These are phyloP conservation scores for Dioctria linearis DNA, from an alignment of 2,888 invertebrate species.

Conservation along the genomic window DNA sequence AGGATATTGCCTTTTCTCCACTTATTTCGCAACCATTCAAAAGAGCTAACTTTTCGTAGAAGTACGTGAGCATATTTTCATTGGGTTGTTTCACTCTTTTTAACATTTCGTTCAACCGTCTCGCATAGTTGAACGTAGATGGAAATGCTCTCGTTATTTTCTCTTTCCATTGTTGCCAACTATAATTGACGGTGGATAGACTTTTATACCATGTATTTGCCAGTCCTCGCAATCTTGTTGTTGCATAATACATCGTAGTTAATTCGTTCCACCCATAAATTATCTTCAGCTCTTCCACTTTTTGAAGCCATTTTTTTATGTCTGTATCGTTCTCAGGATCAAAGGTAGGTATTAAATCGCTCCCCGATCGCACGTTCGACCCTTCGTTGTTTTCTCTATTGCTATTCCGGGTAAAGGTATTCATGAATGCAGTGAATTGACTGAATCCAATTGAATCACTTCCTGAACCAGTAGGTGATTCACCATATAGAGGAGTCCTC, in stretches of 20 bases:
- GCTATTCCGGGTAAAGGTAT: background rate
- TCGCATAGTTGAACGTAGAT: slow-evolving; percentile 23
- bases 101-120: slow-evolving; percentile 36
- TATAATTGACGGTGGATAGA: slow-evolving; percentile 39
- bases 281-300: slow-evolving; percentile 46
- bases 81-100: slow-evolving; percentile 14
- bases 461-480: background rate
- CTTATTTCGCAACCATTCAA: slow-evolving; percentile 31
- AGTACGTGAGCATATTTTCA: slow-evolving; percentile 45
- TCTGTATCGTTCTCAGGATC: slow-evolving; percentile 49
- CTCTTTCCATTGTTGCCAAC: slow-evolving; percentile 54
- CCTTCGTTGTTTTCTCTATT: background rate
- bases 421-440: background rate
- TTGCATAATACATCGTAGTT: slow-evolving; percentile 39
- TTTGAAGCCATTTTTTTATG: slow-evolving; percentile 42
- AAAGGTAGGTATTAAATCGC: slow-evolving; percentile 44
- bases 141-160: slow-evolving; percentile 53
- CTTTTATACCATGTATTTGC: slow-evolving; percentile 51
- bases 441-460: background rate
- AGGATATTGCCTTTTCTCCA: slow-evolving; percentile 39
- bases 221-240: slow-evolving; percentile 30
- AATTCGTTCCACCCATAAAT: slow-evolving; percentile 46
- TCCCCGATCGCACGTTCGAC: background rate
- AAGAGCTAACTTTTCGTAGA: slow-evolving; percentile 53
- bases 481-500: background rate